Evolutionary conservation across 2,888 invertebrate genomes (phyloP).

Genomic region (Diloba caeruleocephala): DNA sequence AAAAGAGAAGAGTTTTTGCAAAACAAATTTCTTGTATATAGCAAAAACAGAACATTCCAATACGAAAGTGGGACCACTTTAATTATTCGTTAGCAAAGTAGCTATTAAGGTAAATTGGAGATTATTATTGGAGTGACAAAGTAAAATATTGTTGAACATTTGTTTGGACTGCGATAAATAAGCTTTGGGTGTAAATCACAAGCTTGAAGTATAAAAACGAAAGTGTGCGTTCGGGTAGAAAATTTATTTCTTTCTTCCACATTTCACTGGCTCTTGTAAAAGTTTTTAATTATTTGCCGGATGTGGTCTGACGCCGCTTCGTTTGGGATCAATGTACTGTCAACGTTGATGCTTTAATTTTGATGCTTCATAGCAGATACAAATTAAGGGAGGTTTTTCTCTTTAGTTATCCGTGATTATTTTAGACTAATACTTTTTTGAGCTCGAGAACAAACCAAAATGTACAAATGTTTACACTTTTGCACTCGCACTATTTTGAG

Average conservation of each 20-base stretch:
- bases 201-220: constrained; percentile 78
- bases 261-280: constrained; percentile 80
- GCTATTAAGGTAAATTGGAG: constrained; percentile 37
- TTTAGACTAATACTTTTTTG: constrained; percentile 20
- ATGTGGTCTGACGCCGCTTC: constrained; percentile 71
- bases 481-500: neutral
- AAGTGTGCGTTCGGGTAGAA: constrained; percentile 79
- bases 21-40: constrained; percentile 50
- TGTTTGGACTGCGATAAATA: constrained; percentile 57
- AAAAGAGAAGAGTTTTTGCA: constrained; percentile 16
- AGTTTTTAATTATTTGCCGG: constrained; percentile 86
- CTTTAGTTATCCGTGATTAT: constrained; percentile 30
- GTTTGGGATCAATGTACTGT: constrained; percentile 73
- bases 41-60: constrained; percentile 64
- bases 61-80: constrained; percentile 42
- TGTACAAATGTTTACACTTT: neutral
- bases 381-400: constrained; percentile 48
- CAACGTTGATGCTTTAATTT: constrained; percentile 66
- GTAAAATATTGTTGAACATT: constrained; percentile 47
- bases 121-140: constrained; percentile 51
- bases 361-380: constrained; percentile 59
- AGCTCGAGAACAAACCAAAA: constrained; percentile 4
- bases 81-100: constrained; percentile 23
- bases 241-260: constrained; percentile 82
- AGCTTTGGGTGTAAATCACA: constrained; percentile 76